Conservation (phyloP, 2,888 invertebrate species). For the Crossocerus cetratus region DNA sequence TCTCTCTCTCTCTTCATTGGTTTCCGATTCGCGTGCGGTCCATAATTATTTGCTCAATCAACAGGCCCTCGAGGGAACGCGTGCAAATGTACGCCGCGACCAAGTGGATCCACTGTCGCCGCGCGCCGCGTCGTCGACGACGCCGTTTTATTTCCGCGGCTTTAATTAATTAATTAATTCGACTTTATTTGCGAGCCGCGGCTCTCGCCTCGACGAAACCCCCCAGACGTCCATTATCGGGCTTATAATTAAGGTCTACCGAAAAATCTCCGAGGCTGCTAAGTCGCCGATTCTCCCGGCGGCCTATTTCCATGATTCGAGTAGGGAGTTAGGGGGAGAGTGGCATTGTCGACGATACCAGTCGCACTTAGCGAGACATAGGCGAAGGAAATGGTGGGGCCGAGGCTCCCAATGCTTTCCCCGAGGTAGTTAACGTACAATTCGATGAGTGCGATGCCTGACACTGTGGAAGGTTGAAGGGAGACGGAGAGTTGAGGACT, state of each 20-base stretch:
- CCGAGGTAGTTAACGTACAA: too few relatives aligned
- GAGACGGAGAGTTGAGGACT: too few relatives aligned
- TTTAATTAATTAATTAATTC: constrained; percentile 3
- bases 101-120: too few relatives aligned
- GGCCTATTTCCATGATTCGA: background rate
- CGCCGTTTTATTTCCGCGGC: background rate
- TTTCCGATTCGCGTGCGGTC: constrained; percentile 5
- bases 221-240: background rate
- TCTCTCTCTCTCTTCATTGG: background rate
- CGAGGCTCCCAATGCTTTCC: too few relatives aligned
- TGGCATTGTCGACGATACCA: background rate
- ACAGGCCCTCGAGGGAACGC: too few relatives aligned
- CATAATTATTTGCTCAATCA: background rate
- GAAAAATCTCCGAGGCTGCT: constrained; percentile 1
- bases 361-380: background rate
- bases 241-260: background rate
- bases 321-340: background rate
- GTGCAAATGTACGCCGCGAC: too few relatives aligned
- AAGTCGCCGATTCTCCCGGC: background rate
- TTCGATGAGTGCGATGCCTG: too few relatives aligned
- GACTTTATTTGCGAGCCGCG: background rate
- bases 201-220: background rate
- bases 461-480: too few relatives aligned
- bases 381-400: background rate
- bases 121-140: background rate